Conservation (phyloP, 2,113 vertebrate species). For the Oreochromis niloticus region DNA sequence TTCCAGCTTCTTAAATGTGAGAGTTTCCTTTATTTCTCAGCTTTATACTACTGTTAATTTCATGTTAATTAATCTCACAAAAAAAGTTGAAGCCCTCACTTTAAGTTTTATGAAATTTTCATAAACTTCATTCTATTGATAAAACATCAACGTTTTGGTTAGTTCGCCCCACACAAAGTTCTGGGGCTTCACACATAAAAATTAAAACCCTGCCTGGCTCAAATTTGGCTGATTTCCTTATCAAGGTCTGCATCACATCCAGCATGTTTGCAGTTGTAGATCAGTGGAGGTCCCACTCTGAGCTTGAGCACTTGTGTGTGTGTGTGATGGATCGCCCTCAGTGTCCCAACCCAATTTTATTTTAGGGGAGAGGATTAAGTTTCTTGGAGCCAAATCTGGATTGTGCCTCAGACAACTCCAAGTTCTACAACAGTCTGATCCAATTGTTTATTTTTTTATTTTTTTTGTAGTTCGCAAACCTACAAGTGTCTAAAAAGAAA, state of each 20-base stretch:
- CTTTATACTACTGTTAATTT: neutral
- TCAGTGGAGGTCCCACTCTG: neutral
- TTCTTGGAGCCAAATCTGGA: neutral
- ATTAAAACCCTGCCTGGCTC: neutral
- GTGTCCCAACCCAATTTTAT: neutral
- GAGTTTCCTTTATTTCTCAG: neutral
- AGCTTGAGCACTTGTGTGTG: neutral
- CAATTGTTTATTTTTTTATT: neutral
- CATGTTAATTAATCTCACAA: neutral
- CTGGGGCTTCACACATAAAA: neutral
- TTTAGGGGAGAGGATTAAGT: neutral
- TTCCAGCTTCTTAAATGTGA: neutral
- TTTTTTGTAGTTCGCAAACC: neutral
- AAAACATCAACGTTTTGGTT: neutral
- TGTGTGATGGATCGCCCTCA: neutral
- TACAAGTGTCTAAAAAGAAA: neutral
- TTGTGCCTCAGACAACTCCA: neutral
- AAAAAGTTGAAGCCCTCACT: neutral
- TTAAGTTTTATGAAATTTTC: neutral
- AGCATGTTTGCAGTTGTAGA: neutral
- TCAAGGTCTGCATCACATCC: neutral
- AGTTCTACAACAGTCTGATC: neutral
- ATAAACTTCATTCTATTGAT: neutral
- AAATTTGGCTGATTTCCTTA: neutral
- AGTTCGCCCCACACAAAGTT: neutral